A percentile compares a stretch with the other conserved stretches of the same genome.
phyloP scores from a whole-genome alignment of 2,113 vertebrate genomes.

The Merops nubicus region DNA sequence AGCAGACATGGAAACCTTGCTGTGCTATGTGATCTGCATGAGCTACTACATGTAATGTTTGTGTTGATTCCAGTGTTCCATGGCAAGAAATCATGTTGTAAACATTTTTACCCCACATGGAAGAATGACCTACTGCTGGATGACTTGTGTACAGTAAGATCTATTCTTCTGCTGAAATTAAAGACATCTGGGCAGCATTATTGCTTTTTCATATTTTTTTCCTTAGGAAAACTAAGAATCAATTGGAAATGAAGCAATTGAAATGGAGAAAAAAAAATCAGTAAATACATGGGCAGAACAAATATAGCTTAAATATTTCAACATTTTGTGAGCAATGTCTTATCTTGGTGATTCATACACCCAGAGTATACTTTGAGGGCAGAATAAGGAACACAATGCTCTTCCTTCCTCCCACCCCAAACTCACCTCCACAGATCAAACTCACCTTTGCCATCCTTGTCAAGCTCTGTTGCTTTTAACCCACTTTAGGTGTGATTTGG shows the following conservation, averaged over 20 bases:
- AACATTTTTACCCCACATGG: background rate
- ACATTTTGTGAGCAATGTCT: background rate
- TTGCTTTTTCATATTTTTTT: background rate
- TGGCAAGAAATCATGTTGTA: background rate
- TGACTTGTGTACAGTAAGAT: background rate
- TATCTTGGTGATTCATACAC: fast-evolving
- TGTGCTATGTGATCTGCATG: background rate
- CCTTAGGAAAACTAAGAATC: background rate
- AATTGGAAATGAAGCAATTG: background rate
- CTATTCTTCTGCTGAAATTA: background rate
- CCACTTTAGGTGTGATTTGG: background rate
- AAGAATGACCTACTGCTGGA: background rate
- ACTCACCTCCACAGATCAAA: background rate
- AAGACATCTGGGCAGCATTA: background rate
- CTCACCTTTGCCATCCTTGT: background rate
- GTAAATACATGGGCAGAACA: background rate
- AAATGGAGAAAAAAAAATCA: background rate
- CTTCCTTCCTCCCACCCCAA: background rate
- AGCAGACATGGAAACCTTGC: background rate
- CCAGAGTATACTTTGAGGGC: background rate
- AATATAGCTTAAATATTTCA: background rate
- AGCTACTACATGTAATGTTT: background rate
- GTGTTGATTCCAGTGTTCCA: background rate
- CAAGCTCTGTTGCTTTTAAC: background rate
- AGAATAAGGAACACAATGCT: background rate